Conservation (phyloP, 2,888 invertebrate species). For the Meghimatium bilineatum region DNA sequence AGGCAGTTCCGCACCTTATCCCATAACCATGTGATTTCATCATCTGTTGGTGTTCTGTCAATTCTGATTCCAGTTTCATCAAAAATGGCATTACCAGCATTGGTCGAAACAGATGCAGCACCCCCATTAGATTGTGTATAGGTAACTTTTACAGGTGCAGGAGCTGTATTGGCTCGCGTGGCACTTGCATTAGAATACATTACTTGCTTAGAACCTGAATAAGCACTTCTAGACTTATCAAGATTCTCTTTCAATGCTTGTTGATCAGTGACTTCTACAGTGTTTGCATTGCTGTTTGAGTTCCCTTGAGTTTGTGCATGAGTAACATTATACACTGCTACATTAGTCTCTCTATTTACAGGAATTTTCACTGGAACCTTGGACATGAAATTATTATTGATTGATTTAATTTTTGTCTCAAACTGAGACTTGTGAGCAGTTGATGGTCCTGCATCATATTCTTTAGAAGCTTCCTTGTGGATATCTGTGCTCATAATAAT, state of each 20-base stretch:
- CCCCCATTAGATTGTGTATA: slow-evolving; percentile 7
- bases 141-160: slow-evolving; percentile 37
- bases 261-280: not conserved
- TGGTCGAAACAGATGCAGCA: slow-evolving; percentile 26
- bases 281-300: not conserved
- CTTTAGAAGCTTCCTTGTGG: not conserved
- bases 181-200: slow-evolving; percentile 17
- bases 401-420: slow-evolving; percentile 57
- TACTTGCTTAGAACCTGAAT: slow-evolving; percentile 26
- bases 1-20: slow-evolving; percentile 74
- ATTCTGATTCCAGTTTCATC: slow-evolving; percentile 69
- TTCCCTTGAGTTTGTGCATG: not conserved
- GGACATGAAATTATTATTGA: slow-evolving; percentile 65
- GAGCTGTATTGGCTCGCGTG: slow-evolving; percentile 21
- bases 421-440: slow-evolving; percentile 48
- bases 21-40: slow-evolving; percentile 76
- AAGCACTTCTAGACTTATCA: slow-evolving; percentile 15
- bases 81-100: slow-evolving; percentile 55
- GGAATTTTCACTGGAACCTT: slow-evolving; percentile 56
- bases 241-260: slow-evolving; percentile 1
- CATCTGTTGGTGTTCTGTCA: slow-evolving; percentile 76
- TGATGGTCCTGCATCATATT: not conserved
- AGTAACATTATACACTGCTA: slow-evolving; percentile 37
- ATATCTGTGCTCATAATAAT: slow-evolving; percentile 59
- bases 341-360: not conserved